Evolutionary conservation across 2,113 vertebrate species (phyloP).

Genomic region (Arvicanthis niloticus): DNA sequence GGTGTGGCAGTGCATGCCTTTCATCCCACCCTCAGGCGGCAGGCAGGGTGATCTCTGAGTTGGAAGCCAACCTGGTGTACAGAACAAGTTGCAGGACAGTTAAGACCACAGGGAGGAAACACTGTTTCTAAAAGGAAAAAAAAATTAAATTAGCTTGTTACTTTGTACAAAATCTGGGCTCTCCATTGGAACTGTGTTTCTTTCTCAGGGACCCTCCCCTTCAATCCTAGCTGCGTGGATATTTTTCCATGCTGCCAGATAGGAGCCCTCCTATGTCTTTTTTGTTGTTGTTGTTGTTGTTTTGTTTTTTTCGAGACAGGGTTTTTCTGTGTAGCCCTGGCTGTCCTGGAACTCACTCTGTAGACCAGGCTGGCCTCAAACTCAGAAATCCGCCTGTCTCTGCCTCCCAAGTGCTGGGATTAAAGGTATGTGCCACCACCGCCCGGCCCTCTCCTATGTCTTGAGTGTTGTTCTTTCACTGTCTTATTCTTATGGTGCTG

Average conservation of each 20-base stretch:
- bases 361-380: no score
- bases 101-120: background rate
- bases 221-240: background rate
- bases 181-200: background rate
- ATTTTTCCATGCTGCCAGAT: background rate
- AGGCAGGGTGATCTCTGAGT: no score
- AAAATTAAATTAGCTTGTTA: constrained; percentile 19
- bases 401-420: no score
- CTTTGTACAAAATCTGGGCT: constrained; percentile 29
- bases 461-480: background rate
- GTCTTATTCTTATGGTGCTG: background rate
- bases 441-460: no score
- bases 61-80: background rate
- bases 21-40: background rate
- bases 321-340: no score
- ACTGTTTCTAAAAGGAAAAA: background rate
- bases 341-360: no score
- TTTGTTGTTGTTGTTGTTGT: no score
- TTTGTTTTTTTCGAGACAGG: no score
- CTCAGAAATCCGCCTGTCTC: no score
- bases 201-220: background rate
- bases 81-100: background rate
- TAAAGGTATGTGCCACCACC: no score
- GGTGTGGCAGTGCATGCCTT: background rate
- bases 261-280: background rate